Evolutionary conservation across 1,140 invertebrate genomes (phyloP).

Genomic region (Orchestia grillus): DNA sequence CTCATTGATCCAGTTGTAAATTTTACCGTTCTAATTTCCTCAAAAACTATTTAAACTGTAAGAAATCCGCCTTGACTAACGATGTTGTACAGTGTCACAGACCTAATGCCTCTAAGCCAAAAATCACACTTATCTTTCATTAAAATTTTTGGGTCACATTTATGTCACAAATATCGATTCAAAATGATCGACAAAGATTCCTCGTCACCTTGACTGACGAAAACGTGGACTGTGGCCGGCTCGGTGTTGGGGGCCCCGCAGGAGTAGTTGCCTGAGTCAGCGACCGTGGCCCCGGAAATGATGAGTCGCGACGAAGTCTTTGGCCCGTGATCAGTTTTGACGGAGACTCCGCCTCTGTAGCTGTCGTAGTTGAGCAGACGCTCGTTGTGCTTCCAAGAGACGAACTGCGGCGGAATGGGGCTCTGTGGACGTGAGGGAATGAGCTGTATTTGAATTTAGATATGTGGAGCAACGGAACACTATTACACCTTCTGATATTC

Average conservation of each 20-base stretch:
- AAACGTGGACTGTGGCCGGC: slow-evolving; percentile 69
- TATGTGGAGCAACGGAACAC: not conserved
- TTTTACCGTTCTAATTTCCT: too few relatives aligned
- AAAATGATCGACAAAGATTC: not conserved
- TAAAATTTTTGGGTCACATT: not conserved
- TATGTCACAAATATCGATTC: not conserved
- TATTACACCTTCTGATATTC: not conserved
- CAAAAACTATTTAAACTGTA: too few relatives aligned
- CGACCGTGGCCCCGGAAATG: slow-evolving; percentile 68
- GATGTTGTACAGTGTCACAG: not conserved
- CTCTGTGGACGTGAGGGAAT: slow-evolving; percentile 52
- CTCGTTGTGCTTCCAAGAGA: slow-evolving; percentile 83
- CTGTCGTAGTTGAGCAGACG: slow-evolving; percentile 93
- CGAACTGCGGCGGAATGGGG: slow-evolving; percentile 69
- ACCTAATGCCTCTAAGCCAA: not conserved
- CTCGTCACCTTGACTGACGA: slow-evolving; percentile 68
- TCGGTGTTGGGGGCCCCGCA: slow-evolving; percentile 70
- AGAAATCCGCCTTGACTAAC: not conserved
- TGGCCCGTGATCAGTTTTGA: slow-evolving; percentile 65
- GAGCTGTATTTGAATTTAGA: not conserved
- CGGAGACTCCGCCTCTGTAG: slow-evolving; percentile 76
- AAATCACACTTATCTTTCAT: not conserved
- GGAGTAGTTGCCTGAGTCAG: slow-evolving; percentile 72
- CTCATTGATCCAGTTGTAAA: too few relatives aligned
- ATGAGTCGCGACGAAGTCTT: slow-evolving; percentile 67